Conservation (phyloP, 2,888 invertebrate genomes). For the Polyploca ridens region DNA sequence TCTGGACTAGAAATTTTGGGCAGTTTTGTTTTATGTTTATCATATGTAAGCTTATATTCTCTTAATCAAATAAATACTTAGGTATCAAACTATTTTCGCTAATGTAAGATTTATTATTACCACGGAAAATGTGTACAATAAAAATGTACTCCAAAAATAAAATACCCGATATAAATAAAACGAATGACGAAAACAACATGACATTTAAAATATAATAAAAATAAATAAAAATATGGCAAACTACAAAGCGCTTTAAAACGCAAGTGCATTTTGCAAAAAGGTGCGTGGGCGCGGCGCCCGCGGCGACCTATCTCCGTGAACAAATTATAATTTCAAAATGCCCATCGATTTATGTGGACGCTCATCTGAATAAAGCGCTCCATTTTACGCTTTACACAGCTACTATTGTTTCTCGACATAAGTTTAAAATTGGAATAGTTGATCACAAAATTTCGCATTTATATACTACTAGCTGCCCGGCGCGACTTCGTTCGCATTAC, state of each 20-base stretch:
- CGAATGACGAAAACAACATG: constrained; percentile 6
- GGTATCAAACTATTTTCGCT: no score
- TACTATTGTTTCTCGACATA: constrained; percentile 56
- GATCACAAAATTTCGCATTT: no score
- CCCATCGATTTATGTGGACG: constrained; percentile 80
- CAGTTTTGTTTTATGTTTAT: no score
- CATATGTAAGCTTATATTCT: no score
- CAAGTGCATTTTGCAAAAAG: constrained; percentile 18
- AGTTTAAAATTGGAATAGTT: constrained; percentile 11
- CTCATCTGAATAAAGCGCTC: constrained; percentile 77
- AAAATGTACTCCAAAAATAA: background rate
- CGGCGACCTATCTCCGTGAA: constrained; percentile 76
- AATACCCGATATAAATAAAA: background rate
- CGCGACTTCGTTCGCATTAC: no score
- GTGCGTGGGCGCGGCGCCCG: constrained; percentile 73
- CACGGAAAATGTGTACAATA: no score
- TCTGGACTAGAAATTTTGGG: no score
- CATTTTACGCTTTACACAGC: constrained; percentile 62
- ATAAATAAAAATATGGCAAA: constrained; percentile 11
- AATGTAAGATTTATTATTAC: no score
- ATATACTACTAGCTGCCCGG: no score
- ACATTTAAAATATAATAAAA: constrained; percentile 14
- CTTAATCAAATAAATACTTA: no score
- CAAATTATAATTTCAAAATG: constrained; percentile 84
- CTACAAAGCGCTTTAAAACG: constrained; percentile 21